These are phyloP conservation scores for Pseudachorutes palmiensis DNA, from an alignment of 1,140 invertebrate species.

Conservation along the genomic window DNA sequence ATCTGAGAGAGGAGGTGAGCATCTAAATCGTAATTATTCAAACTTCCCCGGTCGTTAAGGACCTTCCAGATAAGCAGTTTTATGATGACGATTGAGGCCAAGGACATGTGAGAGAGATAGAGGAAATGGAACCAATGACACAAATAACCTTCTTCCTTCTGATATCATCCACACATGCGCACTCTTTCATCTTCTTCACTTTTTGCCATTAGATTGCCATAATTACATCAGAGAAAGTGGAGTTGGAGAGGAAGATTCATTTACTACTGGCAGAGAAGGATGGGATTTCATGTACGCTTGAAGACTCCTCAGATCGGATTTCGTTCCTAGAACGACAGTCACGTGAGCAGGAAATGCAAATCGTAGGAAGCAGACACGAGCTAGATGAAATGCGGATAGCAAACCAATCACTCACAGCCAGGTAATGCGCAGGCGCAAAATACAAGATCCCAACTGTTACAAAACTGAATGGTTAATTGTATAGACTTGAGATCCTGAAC, in stretches of 20 bases:
- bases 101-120: too few relatives aligned
- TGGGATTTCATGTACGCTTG: conserved; percentile 62
- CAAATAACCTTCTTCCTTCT: too few relatives aligned
- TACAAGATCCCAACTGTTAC: too few relatives aligned
- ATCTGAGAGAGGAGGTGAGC: conserved; percentile 72
- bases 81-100: too few relatives aligned
- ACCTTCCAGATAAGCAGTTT: too few relatives aligned
- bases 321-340: conserved; percentile 70
- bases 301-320: conserved; percentile 82
- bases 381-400: conserved; percentile 32
- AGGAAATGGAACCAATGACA: too few relatives aligned
- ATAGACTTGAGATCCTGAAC: conserved; percentile 37
- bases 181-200: too few relatives aligned
- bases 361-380: conserved; percentile 39
- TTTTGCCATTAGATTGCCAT: conserved; percentile 57
- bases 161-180: too few relatives aligned
- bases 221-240: conserved; percentile 70
- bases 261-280: conserved; percentile 67
- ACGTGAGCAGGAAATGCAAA: conserved; percentile 68
- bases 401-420: conserved; percentile 25
- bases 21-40: too few relatives aligned
- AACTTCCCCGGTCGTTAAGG: too few relatives aligned
- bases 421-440: too few relatives aligned
- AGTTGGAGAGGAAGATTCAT: conserved; percentile 70
- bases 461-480: conserved; percentile 10